Evolutionary conservation across 2,888 invertebrate genomes (phyloP).

Genomic region (Maniola hyperantus): DNA sequence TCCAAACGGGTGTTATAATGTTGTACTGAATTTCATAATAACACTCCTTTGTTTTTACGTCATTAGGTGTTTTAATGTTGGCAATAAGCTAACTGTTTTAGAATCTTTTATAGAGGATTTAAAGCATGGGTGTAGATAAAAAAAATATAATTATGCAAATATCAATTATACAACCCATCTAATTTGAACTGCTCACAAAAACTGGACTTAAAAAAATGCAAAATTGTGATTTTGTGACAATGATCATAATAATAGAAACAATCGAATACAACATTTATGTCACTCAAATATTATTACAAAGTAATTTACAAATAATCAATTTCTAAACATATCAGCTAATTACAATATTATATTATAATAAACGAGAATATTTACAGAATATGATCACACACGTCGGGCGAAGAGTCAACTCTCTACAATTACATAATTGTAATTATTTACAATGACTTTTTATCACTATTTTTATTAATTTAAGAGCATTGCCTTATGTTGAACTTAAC

Average conservation of each 20-base stretch:
- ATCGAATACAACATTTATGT: slow-evolving; percentile 68
- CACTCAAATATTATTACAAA: slow-evolving; percentile 64
- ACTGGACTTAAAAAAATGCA: slow-evolving; percentile 64
- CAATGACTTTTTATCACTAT: slow-evolving; percentile 76
- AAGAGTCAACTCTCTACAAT: slow-evolving; percentile 67
- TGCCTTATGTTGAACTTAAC: slow-evolving; percentile 76
- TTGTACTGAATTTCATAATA: no score
- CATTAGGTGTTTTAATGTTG: no score
- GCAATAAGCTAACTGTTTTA: no score
- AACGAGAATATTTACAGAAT: slow-evolving; percentile 79
- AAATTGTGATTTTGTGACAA: slow-evolving; percentile 79
- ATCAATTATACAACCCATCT: slow-evolving; percentile 67
- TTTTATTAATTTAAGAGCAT: slow-evolving; percentile 69
- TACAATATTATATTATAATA: slow-evolving; percentile 50
- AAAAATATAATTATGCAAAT: slow-evolving; percentile 68
- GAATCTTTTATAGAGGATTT: no score
- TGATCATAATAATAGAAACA: slow-evolving; percentile 66
- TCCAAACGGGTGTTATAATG: no score
- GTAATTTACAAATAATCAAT: slow-evolving; percentile 78
- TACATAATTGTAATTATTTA: slow-evolving; percentile 76
- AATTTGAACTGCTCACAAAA: slow-evolving; percentile 66
- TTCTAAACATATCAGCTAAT: slow-evolving; percentile 70
- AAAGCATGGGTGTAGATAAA: no score
- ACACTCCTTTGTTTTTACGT: no score
- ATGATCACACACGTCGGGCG: slow-evolving; percentile 68